phyloP scores from a whole-genome alignment of 2,113 vertebrate genomes.

The Sinocyclocheilus anophthalmus region DNA sequence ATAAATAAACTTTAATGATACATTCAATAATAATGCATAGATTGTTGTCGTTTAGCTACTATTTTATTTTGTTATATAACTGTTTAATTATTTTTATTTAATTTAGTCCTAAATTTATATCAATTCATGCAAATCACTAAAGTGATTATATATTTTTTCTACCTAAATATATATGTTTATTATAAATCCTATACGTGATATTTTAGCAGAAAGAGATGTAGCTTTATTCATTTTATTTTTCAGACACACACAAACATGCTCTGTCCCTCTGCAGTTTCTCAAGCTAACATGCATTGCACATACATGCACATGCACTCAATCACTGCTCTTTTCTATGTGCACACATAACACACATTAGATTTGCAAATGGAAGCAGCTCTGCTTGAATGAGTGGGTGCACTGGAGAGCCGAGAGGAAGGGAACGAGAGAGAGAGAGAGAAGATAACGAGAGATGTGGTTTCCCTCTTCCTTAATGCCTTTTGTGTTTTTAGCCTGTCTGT shows the following conservation, averaged over 20 bases:
- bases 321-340: slow-evolving; percentile 25
- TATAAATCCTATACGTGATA: background rate
- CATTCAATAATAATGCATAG: background rate
- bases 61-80: background rate
- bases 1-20: too few relatives aligned
- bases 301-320: slow-evolving; percentile 26
- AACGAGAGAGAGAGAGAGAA: slow-evolving; percentile 20
- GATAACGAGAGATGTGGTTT: slow-evolving; percentile 54
- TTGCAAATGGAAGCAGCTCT: slow-evolving; percentile 47
- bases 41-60: background rate
- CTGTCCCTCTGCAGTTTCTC: slow-evolving; percentile 16
- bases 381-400: slow-evolving; percentile 42
- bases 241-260: slow-evolving; percentile 7
- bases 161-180: background rate
- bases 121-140: background rate
- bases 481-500: slow-evolving; percentile 61
- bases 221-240: background rate
- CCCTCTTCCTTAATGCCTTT: slow-evolving; percentile 69
- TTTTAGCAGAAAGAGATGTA: background rate
- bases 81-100: background rate
- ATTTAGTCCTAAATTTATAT: background rate
- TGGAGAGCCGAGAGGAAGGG: slow-evolving; percentile 29
- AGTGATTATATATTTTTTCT: background rate
- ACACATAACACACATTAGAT: slow-evolving; percentile 44
- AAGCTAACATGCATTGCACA: slow-evolving; percentile 1